Base-by-base conservation (phyloP, 2,888 invertebrate genomes). In the Orthonevra nobilis region DNA sequence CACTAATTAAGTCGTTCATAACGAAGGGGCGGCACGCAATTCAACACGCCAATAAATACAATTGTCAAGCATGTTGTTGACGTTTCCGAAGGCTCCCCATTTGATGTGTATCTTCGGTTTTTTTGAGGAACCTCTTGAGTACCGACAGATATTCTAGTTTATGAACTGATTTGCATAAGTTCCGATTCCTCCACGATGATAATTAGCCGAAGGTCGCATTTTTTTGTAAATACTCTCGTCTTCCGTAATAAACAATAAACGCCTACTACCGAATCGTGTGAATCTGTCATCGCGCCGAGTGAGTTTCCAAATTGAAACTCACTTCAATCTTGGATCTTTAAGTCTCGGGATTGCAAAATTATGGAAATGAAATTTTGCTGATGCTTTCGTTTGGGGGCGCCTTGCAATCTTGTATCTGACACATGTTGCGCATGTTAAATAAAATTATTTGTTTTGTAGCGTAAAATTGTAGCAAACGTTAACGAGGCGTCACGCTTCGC, bases 341-440 rank as follows among this genome's bases (percentile, higher is more conserved):
- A 14, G n/a, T n/a, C n/a, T 10, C 44, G 1, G 9, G 7, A 28
- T 56, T 56, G 42, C 20, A 20, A 58, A 42, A 58, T 58, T 58
- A 46, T 63, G 63, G 30, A 63, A 63, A 50, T 63, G 2, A 12
- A 48, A 12, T 6, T 15, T 17, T 14, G 7, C 5, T 1, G 32
- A 2, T n/a, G n/a, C n/a, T 9, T 9, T 32, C n/a, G 32, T 2
- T 32, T 32, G 23, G 34, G 17, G 46, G 44, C 34, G 14, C 28
- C 36, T 28, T 28, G 61, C 61, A 61, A 63, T 61, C 46, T n/a
- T n/a, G 20, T 19, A 60, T 38, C 63, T 40, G 38, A 63, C 38
- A 63, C 30, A 63, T 50, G 63, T 50, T 63, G 30, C 38, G 63
- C 63, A 63, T 50, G 30, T 63, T 63, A 40, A 34, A 60, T 48